Base-by-base conservation (phyloP, 2,797 vertebrate genomes). In the Enoplosus armatus region DNA sequence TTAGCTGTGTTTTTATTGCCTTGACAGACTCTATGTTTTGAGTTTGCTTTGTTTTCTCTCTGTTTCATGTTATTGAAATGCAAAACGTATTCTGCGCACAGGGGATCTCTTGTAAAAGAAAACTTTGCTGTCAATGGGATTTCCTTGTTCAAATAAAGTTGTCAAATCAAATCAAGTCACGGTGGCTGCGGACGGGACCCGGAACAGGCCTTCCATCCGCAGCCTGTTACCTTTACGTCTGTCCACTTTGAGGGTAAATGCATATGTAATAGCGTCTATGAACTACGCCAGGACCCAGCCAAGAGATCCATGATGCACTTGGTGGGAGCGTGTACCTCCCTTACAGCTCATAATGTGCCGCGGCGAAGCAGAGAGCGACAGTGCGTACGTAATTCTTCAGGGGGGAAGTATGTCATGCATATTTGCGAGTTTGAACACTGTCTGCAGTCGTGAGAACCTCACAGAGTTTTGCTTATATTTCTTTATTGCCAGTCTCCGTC, bases 331-430 rank as follows among this genome's bases (percentile, higher is more conserved):
- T n/a, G 51, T 6, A 27, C 77, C 85, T 87, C 82, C 67, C 76
- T 87, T 47, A 66, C 74, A 85, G 84, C 88, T 89, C 83, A 31
- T 83, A 84, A 91, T 66, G 71, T 14, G 68, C 63, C 48, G 16
- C 14, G 3, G 68, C 24, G 54, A 54, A 24, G 56, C 45, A 48
- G n/a, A 35, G 56, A 47, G 84, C 26, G 65, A 81, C 83, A 48
- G 67, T 27, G 37, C 8, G 47, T 74, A 60, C 29, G 75, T 73
- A 41, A 86, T 85, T 60, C 63, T 71, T 84, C 77, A 69, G 39
- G 26, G 58, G 76, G 87, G 82, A 77, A 83, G 77, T 90, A 79
- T 89, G 87, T 92, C 92, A 93, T 91, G 78, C 92, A 93, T 90
- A 86, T 71, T 93, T 92, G 79, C 0, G 79, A 75, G 90, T 86